Conservation (phyloP, 2,888 invertebrate genomes). For the Coenonympha glycerion region DNA sequence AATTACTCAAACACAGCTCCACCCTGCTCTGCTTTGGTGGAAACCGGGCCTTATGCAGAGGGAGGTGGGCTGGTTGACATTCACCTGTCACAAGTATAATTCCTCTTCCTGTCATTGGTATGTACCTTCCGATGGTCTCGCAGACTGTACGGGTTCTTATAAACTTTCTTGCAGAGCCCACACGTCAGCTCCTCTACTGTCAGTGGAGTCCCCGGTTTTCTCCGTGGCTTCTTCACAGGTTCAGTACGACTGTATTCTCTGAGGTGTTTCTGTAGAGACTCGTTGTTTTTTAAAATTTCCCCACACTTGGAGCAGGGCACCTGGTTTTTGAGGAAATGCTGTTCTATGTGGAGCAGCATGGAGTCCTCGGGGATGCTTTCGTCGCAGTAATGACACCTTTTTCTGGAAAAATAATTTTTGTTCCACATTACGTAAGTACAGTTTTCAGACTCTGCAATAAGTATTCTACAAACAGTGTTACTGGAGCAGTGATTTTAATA, state of each 20-base stretch:
- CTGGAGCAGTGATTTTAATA: too few species aligned
- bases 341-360: constrained; percentile 39
- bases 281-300: constrained; percentile 52
- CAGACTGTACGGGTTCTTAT: constrained; percentile 49
- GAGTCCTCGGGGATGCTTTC: constrained; percentile 33
- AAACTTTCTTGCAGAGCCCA: constrained; percentile 55
- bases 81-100: constrained; percentile 56
- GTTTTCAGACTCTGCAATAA: too few species aligned
- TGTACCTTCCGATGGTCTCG: constrained; percentile 79
- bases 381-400: constrained; percentile 47
- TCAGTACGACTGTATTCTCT: constrained; percentile 43
- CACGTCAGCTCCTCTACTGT: constrained; percentile 62
- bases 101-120: constrained; percentile 63
- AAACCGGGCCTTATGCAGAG: too few species aligned
- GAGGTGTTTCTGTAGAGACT: constrained; percentile 46
- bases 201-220: constrained; percentile 56
- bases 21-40: too few species aligned
- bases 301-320: constrained; percentile 52
- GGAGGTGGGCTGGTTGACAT: too few species aligned
- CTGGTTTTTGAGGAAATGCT: constrained; percentile 44
- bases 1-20: too few species aligned
- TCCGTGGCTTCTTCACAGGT: constrained; percentile 45
- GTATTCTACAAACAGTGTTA: too few species aligned
- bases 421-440: too few species aligned
- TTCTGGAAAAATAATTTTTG: constrained; percentile 37